phyloP scores from a whole-genome alignment of 2,797 vertebrate genomes.

The Hydrocynus forskahlii region DNA sequence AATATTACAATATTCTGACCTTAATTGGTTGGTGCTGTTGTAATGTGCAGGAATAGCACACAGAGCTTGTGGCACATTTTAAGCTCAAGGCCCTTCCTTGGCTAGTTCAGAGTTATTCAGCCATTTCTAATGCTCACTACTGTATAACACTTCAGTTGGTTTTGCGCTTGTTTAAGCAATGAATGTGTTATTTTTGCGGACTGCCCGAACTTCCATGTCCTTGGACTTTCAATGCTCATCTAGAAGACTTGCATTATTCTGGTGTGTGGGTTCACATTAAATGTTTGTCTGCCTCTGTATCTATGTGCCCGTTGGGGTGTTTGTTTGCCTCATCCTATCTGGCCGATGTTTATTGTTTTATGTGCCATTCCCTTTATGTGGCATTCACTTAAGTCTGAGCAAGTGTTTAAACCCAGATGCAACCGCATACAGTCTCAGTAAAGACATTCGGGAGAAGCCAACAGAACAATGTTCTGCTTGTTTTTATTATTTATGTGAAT shows the following conservation, averaged over 20 bases:
- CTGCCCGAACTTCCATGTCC: background rate
- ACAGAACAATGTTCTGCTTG: background rate
- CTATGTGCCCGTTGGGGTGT: background rate
- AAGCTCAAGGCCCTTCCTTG: background rate
- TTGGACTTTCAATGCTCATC: background rate
- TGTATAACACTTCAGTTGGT: background rate
- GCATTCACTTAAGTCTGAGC: conserved; percentile 12
- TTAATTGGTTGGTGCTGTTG: background rate
- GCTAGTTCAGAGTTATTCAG: background rate
- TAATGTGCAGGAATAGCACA: background rate
- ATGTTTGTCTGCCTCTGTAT: background rate
- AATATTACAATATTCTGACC: background rate
- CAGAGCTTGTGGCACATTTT: background rate
- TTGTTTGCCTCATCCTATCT: conserved; percentile 9
- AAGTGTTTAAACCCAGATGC: conserved; percentile 24
- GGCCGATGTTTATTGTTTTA: background rate
- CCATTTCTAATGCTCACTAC: background rate
- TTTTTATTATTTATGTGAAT: conserved; percentile 20
- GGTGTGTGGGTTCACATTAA: background rate
- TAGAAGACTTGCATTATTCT: background rate
- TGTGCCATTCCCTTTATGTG: background rate
- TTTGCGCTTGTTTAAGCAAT: conserved; percentile 7
- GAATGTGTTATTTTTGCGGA: background rate
- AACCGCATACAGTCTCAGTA: conserved; percentile 10
- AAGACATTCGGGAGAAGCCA: conserved; percentile 14